Evolutionary conservation across 2,888 invertebrate species (phyloP), one percentile per base, ranked within the genome.

Genomic region (Aquatica leii): DNA sequence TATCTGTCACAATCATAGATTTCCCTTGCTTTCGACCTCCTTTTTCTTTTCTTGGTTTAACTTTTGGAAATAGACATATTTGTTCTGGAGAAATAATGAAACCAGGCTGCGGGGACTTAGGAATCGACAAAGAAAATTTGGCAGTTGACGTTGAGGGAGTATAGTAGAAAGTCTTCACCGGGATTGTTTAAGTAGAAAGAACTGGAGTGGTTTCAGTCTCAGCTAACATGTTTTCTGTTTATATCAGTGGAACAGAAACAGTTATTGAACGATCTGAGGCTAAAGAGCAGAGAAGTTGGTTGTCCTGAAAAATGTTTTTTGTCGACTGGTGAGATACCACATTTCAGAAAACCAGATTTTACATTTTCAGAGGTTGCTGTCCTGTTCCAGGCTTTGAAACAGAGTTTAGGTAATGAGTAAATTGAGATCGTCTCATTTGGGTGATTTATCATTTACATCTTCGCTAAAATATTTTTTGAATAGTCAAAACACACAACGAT

Each of bases 131-230:
- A 37, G 37, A 37, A 37, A 37, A 37, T 37, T 37, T 2, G 11
- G 37, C 37, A 37, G 37, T 37, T 37, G 37, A 37, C 37, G 37
- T 37, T 37, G 11, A 37, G 37, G 37, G 37, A 37, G 37, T 37
- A 37, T 2, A 37, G 37, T 37, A 37, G 37, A 37, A 37, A 37
- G 37, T 37, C 37, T 37, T 11, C 37, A 37, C 37, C 11, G 11
- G 37, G 37, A 37, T 37, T 37, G 37, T 37, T 37, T 37, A 12
- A 4, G 37, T 37, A 37, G 37, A 37, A 37, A 11, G 9, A 37
- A 37, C 37, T 37, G 37, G 37, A 37, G 37, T 11, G 37, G 37
- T 6, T 37, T 37, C 37, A 37, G 37, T 37, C 6, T 24, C 6
- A 24, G 4, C 24, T 24, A 6, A 24, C 24, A 4, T 24, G 24